Base-by-base conservation (phyloP, 2,113 vertebrate species). In the Dasyurus viverrinus region DNA sequence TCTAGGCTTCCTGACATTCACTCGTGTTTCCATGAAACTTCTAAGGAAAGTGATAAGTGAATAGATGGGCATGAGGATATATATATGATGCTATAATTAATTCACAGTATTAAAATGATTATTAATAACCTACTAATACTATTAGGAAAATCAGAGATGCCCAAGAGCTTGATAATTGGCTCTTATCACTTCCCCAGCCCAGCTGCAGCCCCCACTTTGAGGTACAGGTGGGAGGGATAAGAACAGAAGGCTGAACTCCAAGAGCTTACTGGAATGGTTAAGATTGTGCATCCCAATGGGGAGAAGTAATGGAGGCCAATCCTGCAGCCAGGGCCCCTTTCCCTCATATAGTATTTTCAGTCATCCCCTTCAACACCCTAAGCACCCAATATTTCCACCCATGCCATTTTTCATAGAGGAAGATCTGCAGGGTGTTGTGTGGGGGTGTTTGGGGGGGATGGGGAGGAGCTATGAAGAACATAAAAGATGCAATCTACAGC, bases 401-500 rank as follows among this genome's bases (percentile, higher is more conserved):
- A 84, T 84, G 1, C n/a, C 36, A 84, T 84, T 84, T 84, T 84
- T n/a, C 68, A 24, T 25, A 47, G 57, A 48, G 48, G 89, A 76
- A 54, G 55, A 60, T 52, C 4, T 48, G 30, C 90, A 12, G 5
- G 53, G 94, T 95, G 90, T 9, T 50, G 57, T 93, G 90, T 94
- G 57, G 55, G 97, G 97, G 95, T 89, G 54, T 94, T 60, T 90
- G 47, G 53, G 92, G 91, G 91, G 95, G 94, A 76, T 90, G 94
- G 94, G 94, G 93, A 94, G 96, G 96, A 94, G 96, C 96, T 94
- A 95, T 89, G 96, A 96, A 93, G 55, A 94, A 96, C 96, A 97
- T 95, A 96, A 97, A 98, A 96, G 95, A 95, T 7, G 93, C 95
- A 96, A 98, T 97, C 97, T 97, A 98, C 96, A 98, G 98, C 97